phyloP scores from a whole-genome alignment of 2,113 vertebrate species.

The Campylomormyrus numenius region DNA sequence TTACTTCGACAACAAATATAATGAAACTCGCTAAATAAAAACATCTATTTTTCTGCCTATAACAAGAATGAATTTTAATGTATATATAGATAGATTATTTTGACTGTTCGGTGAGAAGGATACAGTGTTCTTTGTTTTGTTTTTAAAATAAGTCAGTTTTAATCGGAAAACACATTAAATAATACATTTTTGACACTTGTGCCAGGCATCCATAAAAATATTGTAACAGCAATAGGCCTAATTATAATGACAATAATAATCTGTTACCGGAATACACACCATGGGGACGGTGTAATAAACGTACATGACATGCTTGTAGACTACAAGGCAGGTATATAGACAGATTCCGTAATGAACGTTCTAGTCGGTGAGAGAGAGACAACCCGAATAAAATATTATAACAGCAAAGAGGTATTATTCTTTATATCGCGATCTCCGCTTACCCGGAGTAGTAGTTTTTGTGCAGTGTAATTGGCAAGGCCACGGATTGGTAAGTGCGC shows the following conservation, averaged over 20 bases:
- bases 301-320: not conserved
- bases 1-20: not conserved
- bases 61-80: not conserved
- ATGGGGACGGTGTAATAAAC: not conserved
- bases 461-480: constrained; percentile 45
- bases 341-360: constrained; percentile 7
- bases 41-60: not conserved
- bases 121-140: not conserved
- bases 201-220: not conserved
- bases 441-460: constrained; percentile 31
- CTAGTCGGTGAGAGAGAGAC: not conserved
- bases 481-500: constrained; percentile 56
- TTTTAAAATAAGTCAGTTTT: not conserved
- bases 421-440: constrained; percentile 3
- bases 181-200: not conserved
- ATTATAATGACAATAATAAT: not conserved
- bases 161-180: not conserved
- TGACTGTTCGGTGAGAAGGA: not conserved
- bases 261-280: not conserved
- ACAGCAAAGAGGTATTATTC: not conserved
- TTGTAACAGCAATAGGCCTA: not conserved
- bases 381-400: constrained; percentile 1
- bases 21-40: not conserved
- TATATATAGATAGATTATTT: not conserved
- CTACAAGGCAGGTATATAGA: not conserved